Percentiles rank a stretch among this genome's conserved stretches.
Conservation (phyloP, 2,888 invertebrate genomes). For the Chrysodeixis includens region DNA sequence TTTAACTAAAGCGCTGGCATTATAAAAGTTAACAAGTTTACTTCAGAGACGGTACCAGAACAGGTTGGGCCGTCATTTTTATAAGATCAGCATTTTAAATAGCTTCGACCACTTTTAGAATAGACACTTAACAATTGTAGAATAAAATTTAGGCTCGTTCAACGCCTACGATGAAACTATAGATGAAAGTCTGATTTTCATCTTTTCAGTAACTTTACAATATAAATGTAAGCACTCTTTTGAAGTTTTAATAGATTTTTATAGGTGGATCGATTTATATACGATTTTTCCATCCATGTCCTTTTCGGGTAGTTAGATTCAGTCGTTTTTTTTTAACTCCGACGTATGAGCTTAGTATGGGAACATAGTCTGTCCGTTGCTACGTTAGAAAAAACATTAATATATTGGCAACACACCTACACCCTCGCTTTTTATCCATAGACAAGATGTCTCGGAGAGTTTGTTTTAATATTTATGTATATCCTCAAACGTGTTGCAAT, state of each 20-base stretch:
- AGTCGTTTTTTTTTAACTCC: slow-evolving; percentile 46
- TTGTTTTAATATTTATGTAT: slow-evolving; percentile 23
- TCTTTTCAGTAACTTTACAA: slow-evolving; percentile 63
- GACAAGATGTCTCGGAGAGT: slow-evolving; percentile 37
- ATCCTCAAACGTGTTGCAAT: slow-evolving; percentile 19
- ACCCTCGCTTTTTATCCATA: slow-evolving; percentile 35
- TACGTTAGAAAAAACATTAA: slow-evolving; percentile 22
- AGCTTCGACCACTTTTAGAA: slow-evolving; percentile 65
- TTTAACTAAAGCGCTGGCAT: slow-evolving; percentile 52
- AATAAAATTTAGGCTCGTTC: slow-evolving; percentile 36
- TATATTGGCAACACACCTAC: slow-evolving; percentile 32
- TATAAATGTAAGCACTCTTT: slow-evolving; percentile 59
- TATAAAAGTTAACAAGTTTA: slow-evolving; percentile 33
- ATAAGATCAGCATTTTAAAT: slow-evolving; percentile 51
- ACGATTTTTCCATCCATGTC: slow-evolving; percentile 56
- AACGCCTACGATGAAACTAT: slow-evolving; percentile 38
- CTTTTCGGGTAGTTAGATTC: slow-evolving; percentile 60
- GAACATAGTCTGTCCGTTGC: slow-evolving; percentile 51
- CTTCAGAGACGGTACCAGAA: background rate
- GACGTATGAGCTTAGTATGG: slow-evolving; percentile 56
- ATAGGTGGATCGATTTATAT: slow-evolving; percentile 52
- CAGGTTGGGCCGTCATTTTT: slow-evolving; percentile 32
- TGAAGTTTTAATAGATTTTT: slow-evolving; percentile 60
- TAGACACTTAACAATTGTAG: slow-evolving; percentile 52
- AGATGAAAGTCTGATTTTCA: slow-evolving; percentile 70